Evolutionary conservation across 2,113 vertebrate species (phyloP).

Genomic region (Passer montanus): DNA sequence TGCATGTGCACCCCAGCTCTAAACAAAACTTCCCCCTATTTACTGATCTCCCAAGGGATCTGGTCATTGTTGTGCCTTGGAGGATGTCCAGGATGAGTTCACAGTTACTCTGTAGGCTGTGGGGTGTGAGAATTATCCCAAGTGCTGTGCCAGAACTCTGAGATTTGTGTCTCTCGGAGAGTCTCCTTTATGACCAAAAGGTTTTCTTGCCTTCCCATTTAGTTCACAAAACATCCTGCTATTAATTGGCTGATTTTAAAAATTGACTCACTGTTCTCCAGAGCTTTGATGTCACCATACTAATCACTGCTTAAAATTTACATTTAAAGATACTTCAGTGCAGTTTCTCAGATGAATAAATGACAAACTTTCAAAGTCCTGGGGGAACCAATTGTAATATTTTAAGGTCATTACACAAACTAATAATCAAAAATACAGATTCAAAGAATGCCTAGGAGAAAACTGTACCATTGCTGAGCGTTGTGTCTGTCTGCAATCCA

Average conservation of each 20-base stretch:
- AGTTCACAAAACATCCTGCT: not conserved
- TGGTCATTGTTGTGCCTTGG: not conserved
- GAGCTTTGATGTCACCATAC: not conserved
- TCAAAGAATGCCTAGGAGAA: not conserved
- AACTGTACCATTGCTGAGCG: rapidly evolving
- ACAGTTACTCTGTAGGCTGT: not conserved
- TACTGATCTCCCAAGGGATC: not conserved
- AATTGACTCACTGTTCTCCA: not conserved
- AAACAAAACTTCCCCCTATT: not conserved
- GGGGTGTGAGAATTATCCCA: not conserved
- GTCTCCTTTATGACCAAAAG: not conserved
- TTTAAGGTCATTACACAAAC: not conserved
- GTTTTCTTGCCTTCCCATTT: not conserved
- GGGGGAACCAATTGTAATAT: not conserved
- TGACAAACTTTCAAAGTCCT: conserved; percentile 7
- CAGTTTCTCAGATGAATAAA: not conserved
- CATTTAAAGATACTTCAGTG: not conserved
- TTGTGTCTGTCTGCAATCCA: not conserved
- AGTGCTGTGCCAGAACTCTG: not conserved
- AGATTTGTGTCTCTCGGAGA: not conserved
- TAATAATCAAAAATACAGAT: not conserved
- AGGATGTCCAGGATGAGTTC: not conserved
- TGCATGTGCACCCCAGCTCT: not conserved
- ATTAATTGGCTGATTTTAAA: not conserved
- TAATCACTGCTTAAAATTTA: conserved; percentile 20